Evolutionary conservation across 2,888 invertebrate genomes (phyloP).

Genomic region (Mesoligia furuncula): DNA sequence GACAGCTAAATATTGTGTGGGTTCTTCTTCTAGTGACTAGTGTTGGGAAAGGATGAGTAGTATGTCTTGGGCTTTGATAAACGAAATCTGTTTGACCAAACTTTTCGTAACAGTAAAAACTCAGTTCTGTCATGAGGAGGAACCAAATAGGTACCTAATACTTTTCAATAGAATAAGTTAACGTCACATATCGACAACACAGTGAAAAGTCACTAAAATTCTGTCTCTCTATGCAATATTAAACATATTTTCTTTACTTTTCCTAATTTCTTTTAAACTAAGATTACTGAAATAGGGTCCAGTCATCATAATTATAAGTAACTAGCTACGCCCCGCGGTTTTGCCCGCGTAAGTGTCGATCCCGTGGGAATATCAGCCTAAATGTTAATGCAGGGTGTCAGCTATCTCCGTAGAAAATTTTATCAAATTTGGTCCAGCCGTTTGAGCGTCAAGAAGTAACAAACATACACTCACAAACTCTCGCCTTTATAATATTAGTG

Average conservation of each 20-base stretch:
- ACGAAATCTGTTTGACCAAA: neutral
- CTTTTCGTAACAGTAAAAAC: neutral
- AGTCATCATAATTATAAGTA: neutral
- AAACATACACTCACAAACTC: too few species aligned
- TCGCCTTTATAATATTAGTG: too few species aligned
- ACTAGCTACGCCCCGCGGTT: too few species aligned
- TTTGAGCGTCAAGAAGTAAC: too few species aligned
- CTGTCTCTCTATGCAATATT: neutral
- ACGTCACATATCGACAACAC: neutral
- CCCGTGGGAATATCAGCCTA: too few species aligned
- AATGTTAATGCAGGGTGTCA: too few species aligned
- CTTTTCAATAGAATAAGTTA: neutral
- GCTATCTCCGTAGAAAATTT: too few species aligned
- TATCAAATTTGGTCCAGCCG: too few species aligned
- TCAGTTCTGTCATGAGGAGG: too few species aligned
- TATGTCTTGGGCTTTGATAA: too few species aligned
- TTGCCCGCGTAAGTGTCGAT: too few species aligned
- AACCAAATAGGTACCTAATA: too few species aligned
- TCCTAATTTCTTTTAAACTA: neutral
- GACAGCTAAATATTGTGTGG: neutral
- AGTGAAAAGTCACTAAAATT: neutral
- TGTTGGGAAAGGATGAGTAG: neutral
- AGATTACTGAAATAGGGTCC: neutral
- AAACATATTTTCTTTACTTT: neutral
- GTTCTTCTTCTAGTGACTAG: neutral